phyloP scores from a whole-genome alignment of 2,888 invertebrate genomes.

The Theretra japonica region DNA sequence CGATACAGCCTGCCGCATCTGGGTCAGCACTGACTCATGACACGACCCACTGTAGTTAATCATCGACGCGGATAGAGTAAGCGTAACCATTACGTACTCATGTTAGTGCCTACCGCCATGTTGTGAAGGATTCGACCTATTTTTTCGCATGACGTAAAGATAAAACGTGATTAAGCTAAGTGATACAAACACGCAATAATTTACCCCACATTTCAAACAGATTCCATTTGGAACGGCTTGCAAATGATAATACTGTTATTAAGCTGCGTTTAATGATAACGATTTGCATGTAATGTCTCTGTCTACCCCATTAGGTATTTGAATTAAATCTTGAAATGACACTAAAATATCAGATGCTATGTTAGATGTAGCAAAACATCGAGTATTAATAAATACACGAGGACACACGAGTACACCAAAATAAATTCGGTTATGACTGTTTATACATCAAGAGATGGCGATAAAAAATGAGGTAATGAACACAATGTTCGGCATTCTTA shows the following conservation, averaged over 20 bases:
- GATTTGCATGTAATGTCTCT: not conserved
- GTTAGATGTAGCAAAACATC: slow-evolving; percentile 31
- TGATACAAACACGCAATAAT: slow-evolving; percentile 25
- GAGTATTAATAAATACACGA: slow-evolving; percentile 33
- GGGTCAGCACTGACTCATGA: slow-evolving; percentile 78
- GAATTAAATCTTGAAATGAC: not conserved
- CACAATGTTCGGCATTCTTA: slow-evolving; percentile 56
- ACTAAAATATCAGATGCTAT: not conserved
- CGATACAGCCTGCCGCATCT: slow-evolving; percentile 76
- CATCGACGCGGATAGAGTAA: slow-evolving; percentile 57
- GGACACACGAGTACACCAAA: not conserved
- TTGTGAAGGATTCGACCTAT: slow-evolving; percentile 33
- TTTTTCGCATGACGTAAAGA: slow-evolving; percentile 31
- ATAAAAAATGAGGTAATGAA: slow-evolving; percentile 70
- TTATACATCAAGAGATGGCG: slow-evolving; percentile 46
- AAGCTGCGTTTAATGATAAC: not conserved
- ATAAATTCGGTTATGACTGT: slow-evolving; percentile 43
- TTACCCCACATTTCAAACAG: slow-evolving; percentile 10
- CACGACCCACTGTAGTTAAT: slow-evolving; percentile 70
- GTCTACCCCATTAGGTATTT: not conserved
- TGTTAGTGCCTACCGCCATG: slow-evolving; percentile 27
- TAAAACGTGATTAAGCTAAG: slow-evolving; percentile 28
- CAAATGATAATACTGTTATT: slow-evolving; percentile 2
- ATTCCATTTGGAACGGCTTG: slow-evolving; percentile 11
- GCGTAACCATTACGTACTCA: slow-evolving; percentile 44